A percentile compares a stretch with the other conserved stretches of the same genome.
Conservation (phyloP, 2,113 vertebrate genomes). For the Phyllostomus discolor region DNA sequence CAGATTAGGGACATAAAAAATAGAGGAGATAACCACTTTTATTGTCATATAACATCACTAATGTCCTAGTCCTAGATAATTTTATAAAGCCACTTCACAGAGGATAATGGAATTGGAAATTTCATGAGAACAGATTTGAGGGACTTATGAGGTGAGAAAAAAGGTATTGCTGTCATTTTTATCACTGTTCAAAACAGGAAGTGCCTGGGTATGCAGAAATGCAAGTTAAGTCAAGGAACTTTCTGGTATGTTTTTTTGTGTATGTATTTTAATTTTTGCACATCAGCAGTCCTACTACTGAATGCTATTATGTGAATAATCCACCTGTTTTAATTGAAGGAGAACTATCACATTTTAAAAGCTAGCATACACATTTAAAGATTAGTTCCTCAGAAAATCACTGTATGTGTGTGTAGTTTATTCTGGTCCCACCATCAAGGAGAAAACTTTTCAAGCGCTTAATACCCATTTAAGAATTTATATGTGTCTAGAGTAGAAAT, state of each 20-base stretch:
- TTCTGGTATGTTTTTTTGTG: not conserved
- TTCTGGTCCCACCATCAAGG: not conserved
- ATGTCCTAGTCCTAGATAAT: not conserved
- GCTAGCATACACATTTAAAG: not conserved
- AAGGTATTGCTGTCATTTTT: constrained; percentile 7
- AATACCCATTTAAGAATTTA: not conserved
- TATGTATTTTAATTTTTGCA: not conserved
- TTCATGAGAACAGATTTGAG: constrained; percentile 41
- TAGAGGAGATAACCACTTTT: not conserved
- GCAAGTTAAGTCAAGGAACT: constrained; percentile 31
- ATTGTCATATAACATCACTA: not conserved
- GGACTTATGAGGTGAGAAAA: constrained; percentile 7
- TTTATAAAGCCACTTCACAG: constrained; percentile 4
- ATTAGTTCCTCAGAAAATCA: constrained; percentile 19
- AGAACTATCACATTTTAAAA: not conserved
- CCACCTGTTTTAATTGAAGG: not conserved
- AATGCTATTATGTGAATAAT: not conserved
- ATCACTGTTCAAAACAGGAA: constrained; percentile 69
- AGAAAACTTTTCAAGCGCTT: not conserved
- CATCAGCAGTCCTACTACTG: not conserved
- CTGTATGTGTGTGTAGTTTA: not conserved
- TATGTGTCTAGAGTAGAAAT: not conserved
- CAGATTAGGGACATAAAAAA: not conserved
- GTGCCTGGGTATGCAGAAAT: constrained; percentile 58
- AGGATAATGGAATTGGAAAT: not conserved